A percentile compares a stretch with the other conserved stretches of the same genome.
phyloP scores from a whole-genome alignment of 2,797 vertebrate genomes.

The Salmo trutta region DNA sequence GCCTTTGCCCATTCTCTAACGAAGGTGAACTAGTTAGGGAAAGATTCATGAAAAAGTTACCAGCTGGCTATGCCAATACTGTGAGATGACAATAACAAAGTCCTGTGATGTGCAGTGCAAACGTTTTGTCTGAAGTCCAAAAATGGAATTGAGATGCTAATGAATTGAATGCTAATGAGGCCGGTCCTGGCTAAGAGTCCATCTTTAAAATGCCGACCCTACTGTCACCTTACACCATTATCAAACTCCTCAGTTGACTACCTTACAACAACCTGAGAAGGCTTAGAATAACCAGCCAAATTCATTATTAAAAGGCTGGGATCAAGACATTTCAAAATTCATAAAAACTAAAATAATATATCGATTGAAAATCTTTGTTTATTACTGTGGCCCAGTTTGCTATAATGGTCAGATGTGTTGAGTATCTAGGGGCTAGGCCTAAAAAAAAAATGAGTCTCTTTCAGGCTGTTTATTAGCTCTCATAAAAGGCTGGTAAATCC shows the following conservation, averaged over 20 bases:
- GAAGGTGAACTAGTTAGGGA: neutral
- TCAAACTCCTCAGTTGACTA: neutral
- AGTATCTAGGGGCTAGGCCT: constrained; percentile 1
- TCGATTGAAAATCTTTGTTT: neutral
- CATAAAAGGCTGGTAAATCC: constrained; percentile 14
- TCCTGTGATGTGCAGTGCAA: neutral
- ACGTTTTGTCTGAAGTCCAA: neutral
- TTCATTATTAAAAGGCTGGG: neutral
- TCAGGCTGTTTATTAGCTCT: neutral
- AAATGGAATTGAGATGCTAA: neutral
- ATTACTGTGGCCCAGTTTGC: neutral
- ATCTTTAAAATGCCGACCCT: too few species aligned
- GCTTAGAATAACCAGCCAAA: neutral
- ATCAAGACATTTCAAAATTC: neutral
- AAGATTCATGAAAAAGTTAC: neutral
- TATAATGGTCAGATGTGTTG: neutral
- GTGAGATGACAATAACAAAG: neutral
- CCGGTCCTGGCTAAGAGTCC: neutral
- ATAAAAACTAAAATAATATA: neutral
- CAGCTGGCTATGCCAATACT: neutral
- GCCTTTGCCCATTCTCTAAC: neutral
- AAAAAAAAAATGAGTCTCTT: neutral
- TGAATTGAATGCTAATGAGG: neutral
- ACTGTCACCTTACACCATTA: neutral
- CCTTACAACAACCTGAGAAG: neutral